Percentiles rank a stretch among this genome's conserved stretches.
Evolutionary conservation across 1,140 invertebrate genomes (phyloP).

Genomic region (Lordiphosa mommai): DNA sequence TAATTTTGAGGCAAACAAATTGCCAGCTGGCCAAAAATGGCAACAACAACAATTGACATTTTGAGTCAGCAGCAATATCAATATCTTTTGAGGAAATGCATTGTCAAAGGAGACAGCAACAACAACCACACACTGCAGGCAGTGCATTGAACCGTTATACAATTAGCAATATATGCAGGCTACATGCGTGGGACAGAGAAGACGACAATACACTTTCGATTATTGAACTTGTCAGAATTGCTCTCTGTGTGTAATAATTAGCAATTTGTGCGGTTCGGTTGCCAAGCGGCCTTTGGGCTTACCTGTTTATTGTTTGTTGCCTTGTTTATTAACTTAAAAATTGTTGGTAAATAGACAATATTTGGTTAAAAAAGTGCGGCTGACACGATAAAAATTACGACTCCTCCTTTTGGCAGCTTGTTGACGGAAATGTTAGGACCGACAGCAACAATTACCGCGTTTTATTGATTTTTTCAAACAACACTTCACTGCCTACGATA

Average conservation of each 20-base stretch:
- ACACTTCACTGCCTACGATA: slow-evolving; percentile 13
- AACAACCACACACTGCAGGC: slow-evolving; percentile 33
- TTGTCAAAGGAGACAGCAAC: slow-evolving; percentile 36
- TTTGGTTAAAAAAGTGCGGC: neutral
- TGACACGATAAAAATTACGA: neutral
- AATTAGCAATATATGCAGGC: slow-evolving; percentile 35
- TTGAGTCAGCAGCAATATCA: slow-evolving; percentile 58
- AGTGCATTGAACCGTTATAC: slow-evolving; percentile 62
- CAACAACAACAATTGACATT: slow-evolving; percentile 46
- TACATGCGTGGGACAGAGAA: slow-evolving; percentile 31
- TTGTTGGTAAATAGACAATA: neutral
- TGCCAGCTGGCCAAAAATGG: slow-evolving; percentile 57
- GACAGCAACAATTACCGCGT: slow-evolving; percentile 42
- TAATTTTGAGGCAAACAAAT: slow-evolving; percentile 73
- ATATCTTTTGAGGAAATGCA: slow-evolving; percentile 47
- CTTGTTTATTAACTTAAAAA: neutral
- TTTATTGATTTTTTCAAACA: slow-evolving; percentile 66
- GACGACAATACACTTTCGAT: slow-evolving; percentile 56
- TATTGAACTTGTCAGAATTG: slow-evolving; percentile 62
- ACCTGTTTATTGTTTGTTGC: slow-evolving; percentile 8
- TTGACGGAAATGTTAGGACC: slow-evolving; percentile 54
- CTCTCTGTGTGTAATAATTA: slow-evolving; percentile 5
- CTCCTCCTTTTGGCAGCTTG: slow-evolving; percentile 23
- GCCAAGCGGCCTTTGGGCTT: slow-evolving; percentile 18
- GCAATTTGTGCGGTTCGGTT: slow-evolving; percentile 5